Evolutionary conservation across 2,797 vertebrate species (phyloP), one percentile per base, ranked within the genome.

Genomic region (Amazona ochrocephala): DNA sequence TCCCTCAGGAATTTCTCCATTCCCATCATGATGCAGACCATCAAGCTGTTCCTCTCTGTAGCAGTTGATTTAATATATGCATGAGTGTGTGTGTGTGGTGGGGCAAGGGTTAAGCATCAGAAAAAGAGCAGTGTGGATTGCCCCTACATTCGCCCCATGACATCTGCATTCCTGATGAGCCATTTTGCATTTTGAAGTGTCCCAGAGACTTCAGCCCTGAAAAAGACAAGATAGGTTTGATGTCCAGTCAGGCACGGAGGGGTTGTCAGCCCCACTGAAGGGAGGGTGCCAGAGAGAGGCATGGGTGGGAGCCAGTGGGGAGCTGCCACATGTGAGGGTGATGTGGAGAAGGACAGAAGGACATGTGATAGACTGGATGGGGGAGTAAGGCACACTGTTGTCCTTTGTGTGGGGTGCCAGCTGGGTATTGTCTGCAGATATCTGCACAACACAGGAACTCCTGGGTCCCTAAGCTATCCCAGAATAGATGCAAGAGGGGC

Each of bases 201-300:
- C 54, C 21, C 5, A 2, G 37, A 61, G 65, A 20, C 13, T 30
- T 32, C 26, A 45, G 11, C 37, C 15, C 13, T 1, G 5, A 32
- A 51, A 77, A 79, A 89, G 32, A 3, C 0, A 2, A 42, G 23
- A 2, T n/a, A 34, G 19, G 6, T 45, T 34, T 67, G 83, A 44
- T 13, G 10, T 61, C 13, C 8, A 2, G 11, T 64, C 2, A 9
- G 17, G 16, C 1, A 3, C 0, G 1, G 13, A 66, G 54, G 29
- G 11, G 4, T 62, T 0, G 0, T 47, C 10, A 20, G 20, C 30
- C n/a, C 24, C 2, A 3, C 8, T 82, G 13, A 13, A 42, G 30
- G 27, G 34, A 75, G 5, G 2, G 13, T 70, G 27, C 37, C 2
- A 0, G 15, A 29, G 30, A 76, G 44, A 81, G 50, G 24, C 2